Evolutionary conservation across 2,797 vertebrate genomes (phyloP), one percentile per base, ranked within the genome.

Genomic region (Acanthornis magna): DNA sequence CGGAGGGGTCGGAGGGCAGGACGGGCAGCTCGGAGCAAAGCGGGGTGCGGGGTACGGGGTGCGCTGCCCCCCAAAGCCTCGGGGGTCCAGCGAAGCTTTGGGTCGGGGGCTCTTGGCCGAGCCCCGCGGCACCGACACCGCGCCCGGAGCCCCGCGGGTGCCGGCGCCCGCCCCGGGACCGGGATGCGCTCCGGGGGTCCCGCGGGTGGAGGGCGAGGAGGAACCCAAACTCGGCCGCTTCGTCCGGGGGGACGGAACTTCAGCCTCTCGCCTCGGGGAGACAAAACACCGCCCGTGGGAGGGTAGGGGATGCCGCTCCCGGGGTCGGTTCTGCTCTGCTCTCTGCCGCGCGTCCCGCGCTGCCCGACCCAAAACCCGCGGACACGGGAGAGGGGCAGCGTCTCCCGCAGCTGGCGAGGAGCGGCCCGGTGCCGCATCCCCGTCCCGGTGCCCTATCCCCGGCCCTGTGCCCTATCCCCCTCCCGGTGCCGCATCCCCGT

Each of bases 1-100:
- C 62, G 16, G 45, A 18, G 45, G 19, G 38, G 45, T 15, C 16
- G 38, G 54, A 25, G 29, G n/a, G 29, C 57, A 32, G 47, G 47
- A 22, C 26, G 78, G 36, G 65, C 58, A 32, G 76, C 13, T 32
- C 29, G 36, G 65, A 22, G 71, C 62, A 5, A 5, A 9, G 47
- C 29, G 57, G 30, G 18, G 25, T 4, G 23, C 42, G 51, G 60
- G 23, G 36, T 1, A 1, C 10, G 36, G 32, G 21, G 66, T 12
- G 22, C 26, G 30, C 65, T 26, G 48, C 7, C 17, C 38, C 48
- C 36, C 13, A 16, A 32, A 36, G 5, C 38, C 58, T 9, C 51
- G 60, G 16, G 43, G 26, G 0, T 9, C n/a, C 40, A 6, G 40
- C 25, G 21, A 0, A 2, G 58, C 34, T 13, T 5, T 1, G 2